Percentiles rank a stretch among this genome's conserved stretches.
Evolutionary conservation across 2,888 invertebrate species (phyloP).

Genomic region (Pollenia angustigena): DNA sequence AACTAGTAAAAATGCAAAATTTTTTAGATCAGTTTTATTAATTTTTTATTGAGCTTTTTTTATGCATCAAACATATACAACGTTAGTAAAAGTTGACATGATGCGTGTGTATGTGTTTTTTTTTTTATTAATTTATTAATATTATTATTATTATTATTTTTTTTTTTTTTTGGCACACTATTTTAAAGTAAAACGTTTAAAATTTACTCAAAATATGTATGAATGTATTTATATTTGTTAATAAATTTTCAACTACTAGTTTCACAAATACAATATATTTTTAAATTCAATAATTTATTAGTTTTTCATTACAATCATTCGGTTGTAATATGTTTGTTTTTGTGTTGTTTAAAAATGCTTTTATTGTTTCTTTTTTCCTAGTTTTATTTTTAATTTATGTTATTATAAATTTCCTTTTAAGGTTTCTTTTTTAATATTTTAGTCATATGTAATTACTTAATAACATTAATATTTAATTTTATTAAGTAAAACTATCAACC

Average conservation of each 20-base stretch:
- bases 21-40: not conserved
- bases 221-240: slow-evolving; percentile 54
- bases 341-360: slow-evolving; percentile 44
- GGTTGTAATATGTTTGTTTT: slow-evolving; percentile 64
- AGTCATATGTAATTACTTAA: slow-evolving; percentile 37
- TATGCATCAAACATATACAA: slow-evolving; percentile 77
- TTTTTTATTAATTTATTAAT: slow-evolving; percentile 13
- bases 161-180: slow-evolving; percentile 53
- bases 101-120: slow-evolving; percentile 22
- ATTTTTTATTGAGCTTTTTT: slow-evolving; percentile 40
- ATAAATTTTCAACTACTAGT: slow-evolving; percentile 63
- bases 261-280: slow-evolving; percentile 57
- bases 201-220: slow-evolving; percentile 68
- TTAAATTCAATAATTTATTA: slow-evolving; percentile 61
- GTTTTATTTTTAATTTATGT: not conserved
- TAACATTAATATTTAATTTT: slow-evolving; percentile 42
- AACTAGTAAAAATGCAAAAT: not conserved
- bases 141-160: not conserved
- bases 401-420: not conserved
- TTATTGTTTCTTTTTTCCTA: slow-evolving; percentile 58
- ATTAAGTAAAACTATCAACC: slow-evolving; percentile 22
- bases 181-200: slow-evolving; percentile 66
- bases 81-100: slow-evolving; percentile 78
- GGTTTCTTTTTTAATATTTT: slow-evolving; percentile 25
- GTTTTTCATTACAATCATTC: slow-evolving; percentile 43